phyloP scores from a whole-genome alignment of 1,140 invertebrate genomes.

The Pinna nobilis region DNA sequence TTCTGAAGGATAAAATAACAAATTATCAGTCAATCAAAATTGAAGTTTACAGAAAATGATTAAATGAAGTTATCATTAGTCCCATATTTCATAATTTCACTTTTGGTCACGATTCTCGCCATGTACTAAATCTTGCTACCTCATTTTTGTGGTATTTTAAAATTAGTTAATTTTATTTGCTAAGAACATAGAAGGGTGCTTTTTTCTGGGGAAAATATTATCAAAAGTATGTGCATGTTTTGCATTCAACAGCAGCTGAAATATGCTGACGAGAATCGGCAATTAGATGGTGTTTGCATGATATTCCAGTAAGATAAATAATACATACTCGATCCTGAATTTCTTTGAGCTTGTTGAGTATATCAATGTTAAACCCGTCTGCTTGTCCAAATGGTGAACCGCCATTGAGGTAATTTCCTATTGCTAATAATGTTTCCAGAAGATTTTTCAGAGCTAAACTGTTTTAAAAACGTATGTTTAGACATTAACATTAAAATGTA shows the following conservation, averaged over 20 bases:
- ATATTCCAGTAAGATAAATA: background rate
- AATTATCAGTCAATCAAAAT: background rate
- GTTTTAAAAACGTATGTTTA: constrained; percentile 17
- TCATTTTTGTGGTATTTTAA: no score
- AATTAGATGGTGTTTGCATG: no score
- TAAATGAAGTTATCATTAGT: background rate
- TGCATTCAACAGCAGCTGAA: no score
- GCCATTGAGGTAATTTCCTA: constrained; percentile 93
- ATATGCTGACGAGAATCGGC: no score
- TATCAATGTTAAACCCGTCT: constrained; percentile 66
- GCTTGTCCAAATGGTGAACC: constrained; percentile 93
- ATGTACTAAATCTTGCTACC: no score
- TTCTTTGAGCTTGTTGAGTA: constrained; percentile 69
- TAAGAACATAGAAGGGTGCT: no score
- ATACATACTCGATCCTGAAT: constrained; percentile 62
- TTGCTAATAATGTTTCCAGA: constrained; percentile 91
- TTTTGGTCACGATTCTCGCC: no score
- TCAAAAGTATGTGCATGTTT: no score
- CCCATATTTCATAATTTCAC: no score
- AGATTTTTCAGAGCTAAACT: constrained; percentile 85
- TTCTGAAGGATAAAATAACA: background rate
- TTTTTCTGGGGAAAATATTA: no score
- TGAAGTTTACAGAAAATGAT: background rate
- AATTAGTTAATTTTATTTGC: no score
- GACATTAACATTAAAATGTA: no score